These are phyloP conservation scores for Torymus aiolomorphi DNA, from an alignment of 2,888 invertebrate species.

Conservation along the genomic window DNA sequence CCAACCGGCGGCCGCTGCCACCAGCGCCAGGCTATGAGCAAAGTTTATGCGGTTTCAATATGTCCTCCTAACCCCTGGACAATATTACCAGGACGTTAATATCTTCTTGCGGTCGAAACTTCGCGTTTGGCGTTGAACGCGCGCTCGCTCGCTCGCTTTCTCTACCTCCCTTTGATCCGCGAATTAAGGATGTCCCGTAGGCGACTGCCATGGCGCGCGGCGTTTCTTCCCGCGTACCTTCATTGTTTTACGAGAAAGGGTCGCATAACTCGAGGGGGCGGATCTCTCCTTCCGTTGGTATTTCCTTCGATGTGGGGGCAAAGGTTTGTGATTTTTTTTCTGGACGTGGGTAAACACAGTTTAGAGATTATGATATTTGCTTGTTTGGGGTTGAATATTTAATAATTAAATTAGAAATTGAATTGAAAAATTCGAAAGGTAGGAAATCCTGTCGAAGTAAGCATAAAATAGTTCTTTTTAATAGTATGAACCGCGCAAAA, in stretches of 20 bases:
- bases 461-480: no score
- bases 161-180: conserved; percentile 52
- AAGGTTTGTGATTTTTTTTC: no score
- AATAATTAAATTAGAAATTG: no score
- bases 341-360: no score
- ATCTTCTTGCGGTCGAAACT: conserved; percentile 72
- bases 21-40: conserved; percentile 67
- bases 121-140: conserved; percentile 33
- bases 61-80: conserved; percentile 70
- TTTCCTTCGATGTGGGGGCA: no score
- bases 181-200: conserved; percentile 47
- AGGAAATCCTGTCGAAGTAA: no score
- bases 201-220: background rate
- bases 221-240: conserved; percentile 29
- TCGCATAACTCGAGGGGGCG: background rate
- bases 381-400: no score
- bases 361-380: no score
- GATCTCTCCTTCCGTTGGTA: background rate
- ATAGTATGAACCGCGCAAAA: no score
- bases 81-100: conserved; percentile 74
- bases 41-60: conserved; percentile 75
- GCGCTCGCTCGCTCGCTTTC: no score
- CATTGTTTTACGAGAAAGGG: conserved; percentile 16
- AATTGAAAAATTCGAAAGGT: no score
- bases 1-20: no score